Percentiles rank a stretch among this genome's conserved stretches.
Conservation (phyloP, 2,888 invertebrate genomes). For the Rotaria macrura region DNA sequence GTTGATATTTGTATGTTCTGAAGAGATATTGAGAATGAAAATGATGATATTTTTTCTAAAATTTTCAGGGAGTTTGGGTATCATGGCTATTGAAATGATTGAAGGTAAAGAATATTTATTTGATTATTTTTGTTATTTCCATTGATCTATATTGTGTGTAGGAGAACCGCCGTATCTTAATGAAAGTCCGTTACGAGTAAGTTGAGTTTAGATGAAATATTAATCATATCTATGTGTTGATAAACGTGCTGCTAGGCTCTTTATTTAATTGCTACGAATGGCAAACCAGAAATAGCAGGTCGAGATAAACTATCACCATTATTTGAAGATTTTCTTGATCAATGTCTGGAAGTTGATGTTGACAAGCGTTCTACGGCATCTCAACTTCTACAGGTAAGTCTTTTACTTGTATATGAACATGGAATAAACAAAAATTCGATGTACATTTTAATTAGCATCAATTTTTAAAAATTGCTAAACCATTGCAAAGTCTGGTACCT, state of each 20-base stretch:
- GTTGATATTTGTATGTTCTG: slow-evolving; percentile 69
- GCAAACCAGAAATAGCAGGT: slow-evolving; percentile 95
- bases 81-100: slow-evolving; percentile 99
- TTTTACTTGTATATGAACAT: background rate
- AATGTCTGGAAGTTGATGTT: slow-evolving; percentile 55
- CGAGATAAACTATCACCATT: slow-evolving; percentile 83
- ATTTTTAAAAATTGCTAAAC: slow-evolving; percentile 87
- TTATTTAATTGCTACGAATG: slow-evolving; percentile 95
- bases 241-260: slow-evolving; percentile 59
- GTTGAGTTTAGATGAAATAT: slow-evolving; percentile 34
- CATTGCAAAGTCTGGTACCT: slow-evolving; percentile 84
- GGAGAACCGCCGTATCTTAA: slow-evolving; percentile 90
- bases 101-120: slow-evolving; percentile 72
- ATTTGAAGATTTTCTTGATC: slow-evolving; percentile 73
- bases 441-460: slow-evolving; percentile 58
- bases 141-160: background rate
- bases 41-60: background rate
- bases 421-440: background rate
- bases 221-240: background rate
- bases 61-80: slow-evolving; percentile 69
- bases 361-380: slow-evolving; percentile 53
- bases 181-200: slow-evolving; percentile 80
- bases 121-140: no score
- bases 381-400: slow-evolving; percentile 56
- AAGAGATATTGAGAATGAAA: no score